phyloP scores from a whole-genome alignment of 2,888 invertebrate genomes.

The Calameuta idolon region DNA sequence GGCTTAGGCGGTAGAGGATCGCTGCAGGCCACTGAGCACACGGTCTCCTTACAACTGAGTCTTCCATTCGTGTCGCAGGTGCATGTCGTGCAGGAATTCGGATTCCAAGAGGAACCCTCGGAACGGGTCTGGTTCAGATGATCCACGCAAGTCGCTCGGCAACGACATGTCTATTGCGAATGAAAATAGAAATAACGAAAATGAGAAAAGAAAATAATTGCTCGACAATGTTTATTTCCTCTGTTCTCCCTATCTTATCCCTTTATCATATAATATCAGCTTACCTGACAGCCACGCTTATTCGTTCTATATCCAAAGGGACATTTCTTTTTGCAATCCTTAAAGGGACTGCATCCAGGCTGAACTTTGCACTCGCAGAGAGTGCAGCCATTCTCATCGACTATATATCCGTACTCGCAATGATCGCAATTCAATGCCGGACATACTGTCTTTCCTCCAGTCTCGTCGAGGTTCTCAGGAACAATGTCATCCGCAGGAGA shows the following conservation, averaged over 20 bases:
- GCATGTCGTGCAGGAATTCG: constrained; percentile 56
- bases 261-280: not conserved
- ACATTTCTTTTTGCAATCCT: constrained; percentile 55
- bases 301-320: constrained; percentile 54
- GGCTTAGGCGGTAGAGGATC: constrained; percentile 53
- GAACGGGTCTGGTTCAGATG: constrained; percentile 52
- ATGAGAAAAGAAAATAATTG: not conserved
- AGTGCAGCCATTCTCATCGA: constrained; percentile 58
- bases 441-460: constrained; percentile 41
- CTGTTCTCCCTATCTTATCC: not conserved
- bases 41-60: constrained; percentile 57
- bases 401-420: constrained; percentile 54
- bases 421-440: constrained; percentile 55
- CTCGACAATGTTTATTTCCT: not conserved
- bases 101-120: constrained; percentile 57
- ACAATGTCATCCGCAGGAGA: constrained; percentile 27
- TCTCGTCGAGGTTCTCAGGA: constrained; percentile 26
- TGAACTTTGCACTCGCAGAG: constrained; percentile 55
- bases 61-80: constrained; percentile 54
- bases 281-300: constrained; percentile 57
- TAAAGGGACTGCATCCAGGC: constrained; percentile 44
- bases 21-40: constrained; percentile 56
- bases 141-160: constrained; percentile 55
- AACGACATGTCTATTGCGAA: constrained; percentile 54
- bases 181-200: not conserved